Base-by-base conservation (phyloP, 2,797 vertebrate species). In the Pitangus sulphuratus region DNA sequence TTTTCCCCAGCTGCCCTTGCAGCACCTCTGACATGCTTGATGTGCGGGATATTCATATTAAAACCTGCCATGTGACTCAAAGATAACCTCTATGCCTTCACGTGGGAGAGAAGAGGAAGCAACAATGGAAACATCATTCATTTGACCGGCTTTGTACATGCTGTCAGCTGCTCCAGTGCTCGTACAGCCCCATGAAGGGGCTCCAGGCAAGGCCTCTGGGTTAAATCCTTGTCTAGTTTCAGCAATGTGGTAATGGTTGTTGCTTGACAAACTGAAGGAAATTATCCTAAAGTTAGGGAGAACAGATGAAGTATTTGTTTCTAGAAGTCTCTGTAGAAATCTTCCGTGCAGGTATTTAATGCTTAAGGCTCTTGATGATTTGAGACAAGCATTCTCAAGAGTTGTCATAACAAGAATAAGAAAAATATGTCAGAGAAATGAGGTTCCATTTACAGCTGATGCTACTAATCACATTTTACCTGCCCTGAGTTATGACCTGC, bases 1-100 rank as follows among this genome's bases (percentile, higher is more conserved):
- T 94, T 93, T 87, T 24, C 37, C 61, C 15, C 44, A 66, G 18
- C 53, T 56, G 42, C 44, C 50, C 9, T 65, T 72, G 44, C 6
- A 13, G 17, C 19, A 11, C 60, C 1, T 8, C 84, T 89, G 60
- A 30, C 4, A 0, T 54, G 8, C 16, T 64, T 8, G 0, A 39
- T 33, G 3, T 31, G 50, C 47, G 39, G 54, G 60, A n/a, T 53
- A n/a, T 53, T 58, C 13, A 2, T 72, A 51, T 82, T 35, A 40
- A 84, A 92, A 84, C 28, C 28, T 40, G 11, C 62, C 48, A 4
- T 8, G 18, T 31, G 24, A 47, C 48, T 57, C 53, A 31, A 64
- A 84, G 54, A 15, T 47, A 30, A 54, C 57, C 42, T 91, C 8
- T 48, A 5, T 62, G 31, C 31, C 66, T 89, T 89, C 47, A 9